Evolutionary conservation across 2,888 invertebrate species (phyloP), one percentile per base, ranked within the genome.

Genomic region (Amblyteles armatorius): DNA sequence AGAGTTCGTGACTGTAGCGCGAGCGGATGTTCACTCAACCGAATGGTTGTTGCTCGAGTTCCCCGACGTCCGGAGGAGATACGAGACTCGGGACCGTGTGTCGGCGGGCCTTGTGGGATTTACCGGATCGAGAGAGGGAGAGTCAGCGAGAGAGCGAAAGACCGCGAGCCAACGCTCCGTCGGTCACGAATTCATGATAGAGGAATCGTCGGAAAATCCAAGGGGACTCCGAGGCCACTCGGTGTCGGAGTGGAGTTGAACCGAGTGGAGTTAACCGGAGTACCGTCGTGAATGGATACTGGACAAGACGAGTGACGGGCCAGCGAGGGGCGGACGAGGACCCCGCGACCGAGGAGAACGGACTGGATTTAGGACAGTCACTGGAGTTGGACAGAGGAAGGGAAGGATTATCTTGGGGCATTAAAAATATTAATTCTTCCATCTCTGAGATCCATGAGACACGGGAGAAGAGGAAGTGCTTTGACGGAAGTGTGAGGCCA

Each of bases 41-140:
- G 79, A 82, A 79, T 72, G 76, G 71, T 76, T 85, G 85, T 85
- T 79, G 65, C 82, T 72, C 48, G 79, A 85, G 76, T 82, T 77
- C 55, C 72, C 65, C 76, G 76, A 79, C 52, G 82, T 79, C 79
- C 76, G 76, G 76, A 13, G 55, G 71, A 79, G 71, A 82, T 82
- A 79, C 68, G 76, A 74, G 71, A 76, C 50, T 63, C 71, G 67
- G 67, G 33, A 82, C 26, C 76, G 44, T 76, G 76, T 74, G 71
- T 76, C 71, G 82, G 82, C 79, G 74, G 69, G 48, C 73, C 82
- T 26, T 69, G 74, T 48, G 82, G 77, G 79, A 84, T 79, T 84
- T 78, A 76, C 74, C 57, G 63, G 60, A 78, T 74, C 79, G 50
- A 50, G 65, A 63, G 65, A 52, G 44, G 69, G 78, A 50, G 69